These are phyloP conservation scores for Chromobotia macracanthus DNA, from an alignment of 2,797 vertebrate genomes.

Conservation along the genomic window DNA sequence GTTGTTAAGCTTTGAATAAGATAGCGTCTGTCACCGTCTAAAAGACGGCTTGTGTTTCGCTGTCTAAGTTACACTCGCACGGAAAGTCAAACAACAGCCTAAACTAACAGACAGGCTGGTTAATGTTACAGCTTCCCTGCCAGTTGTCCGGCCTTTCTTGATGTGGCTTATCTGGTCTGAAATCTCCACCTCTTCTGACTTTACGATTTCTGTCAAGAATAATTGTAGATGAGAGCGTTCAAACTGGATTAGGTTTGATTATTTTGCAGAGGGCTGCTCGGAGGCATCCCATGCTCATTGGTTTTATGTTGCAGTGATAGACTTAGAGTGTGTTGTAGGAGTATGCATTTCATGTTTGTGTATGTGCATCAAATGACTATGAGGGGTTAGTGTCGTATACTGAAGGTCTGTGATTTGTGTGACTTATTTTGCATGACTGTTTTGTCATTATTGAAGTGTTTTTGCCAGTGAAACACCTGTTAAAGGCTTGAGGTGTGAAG, in stretches of 20 bases:
- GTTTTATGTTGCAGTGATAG: not conserved
- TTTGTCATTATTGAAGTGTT: constrained; percentile 55
- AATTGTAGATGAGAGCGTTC: not conserved
- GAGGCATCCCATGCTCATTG: not conserved
- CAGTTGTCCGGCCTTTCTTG: constrained; percentile 73
- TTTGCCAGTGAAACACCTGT: constrained; percentile 52
- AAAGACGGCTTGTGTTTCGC: constrained; percentile 73
- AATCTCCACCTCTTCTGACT: constrained; percentile 42
- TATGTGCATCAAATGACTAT: constrained; percentile 3
- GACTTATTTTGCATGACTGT: constrained; percentile 14
- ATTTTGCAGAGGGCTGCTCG: constrained; percentile 15
- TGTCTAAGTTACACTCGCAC: constrained; percentile 76
- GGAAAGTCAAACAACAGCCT: constrained; percentile 71
- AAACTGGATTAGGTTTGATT: constrained; percentile 18
- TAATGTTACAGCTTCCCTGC: constrained; percentile 78
- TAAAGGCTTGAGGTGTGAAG: constrained; percentile 40
- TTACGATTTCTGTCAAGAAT: constrained; percentile 8
- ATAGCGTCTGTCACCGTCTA: constrained; percentile 57
- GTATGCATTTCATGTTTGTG: not conserved
- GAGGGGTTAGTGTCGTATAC: constrained; percentile 21
- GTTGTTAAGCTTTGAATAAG: constrained; percentile 69
- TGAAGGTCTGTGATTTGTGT: constrained; percentile 27
- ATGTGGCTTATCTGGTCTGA: constrained; percentile 62
- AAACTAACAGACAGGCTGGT: constrained; percentile 65
- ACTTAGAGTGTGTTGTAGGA: not conserved